A percentile compares a stretch with the other conserved stretches of the same genome.
Conservation (phyloP, 2,113 vertebrate species). For the Myotis brandtii region DNA sequence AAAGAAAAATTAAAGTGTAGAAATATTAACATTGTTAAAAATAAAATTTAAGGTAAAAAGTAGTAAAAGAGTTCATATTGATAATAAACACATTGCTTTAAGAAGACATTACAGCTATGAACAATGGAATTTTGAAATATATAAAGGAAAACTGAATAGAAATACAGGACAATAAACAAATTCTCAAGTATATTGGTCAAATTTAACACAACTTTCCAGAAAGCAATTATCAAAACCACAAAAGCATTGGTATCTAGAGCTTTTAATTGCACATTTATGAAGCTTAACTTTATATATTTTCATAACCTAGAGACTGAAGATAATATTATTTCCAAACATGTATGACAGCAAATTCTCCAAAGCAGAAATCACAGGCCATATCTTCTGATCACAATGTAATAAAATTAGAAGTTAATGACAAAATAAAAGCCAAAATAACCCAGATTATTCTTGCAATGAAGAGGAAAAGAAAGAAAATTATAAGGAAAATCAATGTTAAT, state of each 20-base stretch:
- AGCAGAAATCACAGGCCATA: neutral
- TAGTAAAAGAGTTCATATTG: neutral
- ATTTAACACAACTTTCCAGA: slow-evolving; percentile 17
- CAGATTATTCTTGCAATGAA: slow-evolving; percentile 20
- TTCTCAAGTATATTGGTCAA: neutral
- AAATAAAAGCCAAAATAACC: slow-evolving; percentile 1
- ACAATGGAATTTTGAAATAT: slow-evolving; percentile 19
- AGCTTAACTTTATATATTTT: slow-evolving; percentile 16
- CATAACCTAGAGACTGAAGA: neutral
- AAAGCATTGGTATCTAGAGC: neutral
- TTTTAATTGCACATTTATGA: slow-evolving; percentile 6
- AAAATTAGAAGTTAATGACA: slow-evolving; percentile 34
- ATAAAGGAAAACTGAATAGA: neutral
- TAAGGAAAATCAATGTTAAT: neutral
- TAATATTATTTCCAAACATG: neutral
- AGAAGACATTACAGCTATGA: neutral
- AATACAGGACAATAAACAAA: neutral
- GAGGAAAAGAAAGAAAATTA: neutral
- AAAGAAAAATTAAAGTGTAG: neutral
- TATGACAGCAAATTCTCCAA: neutral
- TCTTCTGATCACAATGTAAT: neutral
- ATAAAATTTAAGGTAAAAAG: neutral
- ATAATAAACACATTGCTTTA: neutral
- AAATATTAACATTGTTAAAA: slow-evolving; percentile 25
- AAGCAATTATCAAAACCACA: neutral